Percentiles rank a stretch among this genome's conserved stretches.
Evolutionary conservation across 2,113 vertebrate species (phyloP).

Genomic region (Apus apus): DNA sequence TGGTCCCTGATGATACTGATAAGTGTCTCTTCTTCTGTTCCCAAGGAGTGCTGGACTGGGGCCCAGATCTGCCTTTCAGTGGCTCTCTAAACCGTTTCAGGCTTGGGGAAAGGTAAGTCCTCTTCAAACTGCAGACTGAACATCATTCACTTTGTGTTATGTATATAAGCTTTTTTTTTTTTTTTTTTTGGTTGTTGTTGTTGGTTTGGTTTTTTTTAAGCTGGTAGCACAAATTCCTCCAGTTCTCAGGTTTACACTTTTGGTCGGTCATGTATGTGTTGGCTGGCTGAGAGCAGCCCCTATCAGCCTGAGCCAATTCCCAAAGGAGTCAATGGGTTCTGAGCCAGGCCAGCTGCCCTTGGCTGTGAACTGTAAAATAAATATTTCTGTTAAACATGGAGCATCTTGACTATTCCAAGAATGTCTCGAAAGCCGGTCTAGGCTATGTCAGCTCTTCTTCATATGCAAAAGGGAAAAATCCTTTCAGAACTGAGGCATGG

Average conservation of each 20-base stretch:
- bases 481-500: conserved; percentile 49
- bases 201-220: background rate
- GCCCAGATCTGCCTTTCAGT: background rate
- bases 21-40: background rate
- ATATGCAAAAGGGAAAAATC: conserved; percentile 41
- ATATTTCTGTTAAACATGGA: conserved; percentile 1
- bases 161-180: background rate
- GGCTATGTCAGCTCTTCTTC: conserved; percentile 51
- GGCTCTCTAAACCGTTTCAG: background rate
- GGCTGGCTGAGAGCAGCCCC: background rate
- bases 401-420: conserved; percentile 51
- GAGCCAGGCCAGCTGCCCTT: conserved; percentile 64
- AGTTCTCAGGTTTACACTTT: conserved; percentile 22
- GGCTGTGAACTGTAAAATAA: conserved; percentile 57
- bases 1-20: background rate
- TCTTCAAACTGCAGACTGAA: background rate
- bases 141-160: background rate
- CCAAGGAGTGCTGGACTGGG: background rate
- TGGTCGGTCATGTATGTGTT: background rate
- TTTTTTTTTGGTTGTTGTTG: background rate
- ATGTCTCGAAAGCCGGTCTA: conserved; percentile 18
- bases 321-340: background rate
- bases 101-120: background rate
- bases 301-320: background rate
- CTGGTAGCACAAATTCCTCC: background rate